phyloP scores from a whole-genome alignment of 2,888 invertebrate species.

The Ecdyonurus torrentis region DNA sequence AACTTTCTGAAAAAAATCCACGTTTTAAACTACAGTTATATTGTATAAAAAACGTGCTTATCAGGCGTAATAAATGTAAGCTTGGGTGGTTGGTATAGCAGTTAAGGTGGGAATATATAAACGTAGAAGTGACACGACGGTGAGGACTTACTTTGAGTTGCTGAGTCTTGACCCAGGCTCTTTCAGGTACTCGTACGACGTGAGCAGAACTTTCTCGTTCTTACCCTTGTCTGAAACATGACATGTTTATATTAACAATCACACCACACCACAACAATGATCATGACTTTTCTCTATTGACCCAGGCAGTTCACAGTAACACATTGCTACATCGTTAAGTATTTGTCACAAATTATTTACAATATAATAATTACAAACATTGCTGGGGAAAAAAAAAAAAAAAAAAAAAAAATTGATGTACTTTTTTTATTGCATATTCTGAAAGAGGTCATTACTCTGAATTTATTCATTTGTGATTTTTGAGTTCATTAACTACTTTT shows the following conservation, averaged over 20 bases:
- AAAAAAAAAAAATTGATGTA: too few relatives aligned
- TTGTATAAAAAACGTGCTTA: too few relatives aligned
- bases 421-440: too few relatives aligned
- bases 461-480: too few relatives aligned
- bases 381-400: too few relatives aligned
- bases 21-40: too few relatives aligned
- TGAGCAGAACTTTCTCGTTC: conserved; percentile 52
- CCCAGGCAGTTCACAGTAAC: too few relatives aligned
- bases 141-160: conserved; percentile 4
- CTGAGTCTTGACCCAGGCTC: conserved; percentile 32
- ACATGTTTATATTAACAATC: not conserved
- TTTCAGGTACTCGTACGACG: conserved; percentile 53
- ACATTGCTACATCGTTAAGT: not conserved
- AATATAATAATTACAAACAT: not conserved
- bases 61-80: too few relatives aligned
- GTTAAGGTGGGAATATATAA: not conserved
- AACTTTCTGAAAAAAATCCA: too few relatives aligned
- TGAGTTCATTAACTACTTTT: too few relatives aligned
- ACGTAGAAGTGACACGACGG: not conserved
- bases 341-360: not conserved
- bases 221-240: conserved; percentile 37
- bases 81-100: not conserved
- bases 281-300: not conserved
- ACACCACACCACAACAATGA: not conserved
- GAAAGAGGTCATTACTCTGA: too few relatives aligned